Conservation (phyloP, 2,888 invertebrate species). For the Pharmacophagus antenor region DNA sequence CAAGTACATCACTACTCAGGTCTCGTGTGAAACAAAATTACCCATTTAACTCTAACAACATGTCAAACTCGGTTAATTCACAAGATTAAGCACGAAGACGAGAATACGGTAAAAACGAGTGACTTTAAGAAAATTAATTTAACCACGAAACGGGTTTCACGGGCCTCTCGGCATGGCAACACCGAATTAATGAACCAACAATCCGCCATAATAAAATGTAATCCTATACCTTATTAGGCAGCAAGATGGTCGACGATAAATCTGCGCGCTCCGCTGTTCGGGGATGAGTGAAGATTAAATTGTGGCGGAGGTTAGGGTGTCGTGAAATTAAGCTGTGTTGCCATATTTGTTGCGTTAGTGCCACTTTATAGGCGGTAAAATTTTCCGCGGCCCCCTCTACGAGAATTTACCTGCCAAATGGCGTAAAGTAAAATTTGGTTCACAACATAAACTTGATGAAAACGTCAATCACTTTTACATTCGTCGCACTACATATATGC, state of each 20-base stretch:
- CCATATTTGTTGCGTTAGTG: conserved; percentile 30
- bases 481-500: too few relatives aligned
- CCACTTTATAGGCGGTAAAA: conserved; percentile 28
- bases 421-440: not conserved
- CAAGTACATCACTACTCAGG: not conserved
- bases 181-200: conserved; percentile 31
- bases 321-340: conserved; percentile 30
- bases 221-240: conserved; percentile 33
- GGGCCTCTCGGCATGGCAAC: conserved; percentile 22
- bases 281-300: conserved; percentile 31
- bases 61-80: conserved; percentile 5
- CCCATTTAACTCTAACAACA: not conserved
- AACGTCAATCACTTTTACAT: conserved; percentile 4
- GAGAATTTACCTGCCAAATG: conserved; percentile 19
- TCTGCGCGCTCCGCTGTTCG: conserved; percentile 27
- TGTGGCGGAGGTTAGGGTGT: conserved; percentile 28
- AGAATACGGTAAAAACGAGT: conserved; percentile 11
- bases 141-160: conserved; percentile 14
- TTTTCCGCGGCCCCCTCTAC: conserved; percentile 11
- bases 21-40: not conserved
- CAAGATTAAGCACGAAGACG: not conserved
- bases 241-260: conserved; percentile 30
- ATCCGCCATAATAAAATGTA: conserved; percentile 31
- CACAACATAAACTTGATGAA: not conserved
- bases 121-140: conserved; percentile 22